Evolutionary conservation across 2,888 invertebrate species (phyloP), one percentile per base, ranked within the genome.

Genomic region (Cheilosia urbana): DNA sequence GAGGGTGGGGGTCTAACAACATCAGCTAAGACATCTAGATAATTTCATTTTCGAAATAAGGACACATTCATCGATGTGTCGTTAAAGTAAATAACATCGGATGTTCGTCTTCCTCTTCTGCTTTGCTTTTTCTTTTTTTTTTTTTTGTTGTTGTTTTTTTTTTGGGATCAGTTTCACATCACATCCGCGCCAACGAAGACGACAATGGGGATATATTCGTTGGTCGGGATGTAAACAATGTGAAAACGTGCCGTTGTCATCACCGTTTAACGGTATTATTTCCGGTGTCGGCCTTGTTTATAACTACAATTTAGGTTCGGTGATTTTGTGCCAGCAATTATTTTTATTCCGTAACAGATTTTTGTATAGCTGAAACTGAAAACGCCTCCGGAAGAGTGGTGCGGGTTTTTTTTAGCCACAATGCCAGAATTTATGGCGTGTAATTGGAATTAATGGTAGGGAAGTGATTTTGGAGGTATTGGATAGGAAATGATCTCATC

Each of bases 291-390:
- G 57, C 34, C 53, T 79, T 84, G 84, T 84, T 84, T 79, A 78
- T 79, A 79, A 69, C 63, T 69, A 60, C 51, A 79, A 84, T 79
- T 84, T 75, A 75, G 84, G 69, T 62, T 66, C 49, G 47, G 69
- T 71, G 75, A 75, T 84, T 78, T 37, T 75, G 79, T 65, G 84
- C 53, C 21, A 75, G 75, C 79, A 84, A 84, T 84, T 84, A 84
- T 79, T 84, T 84, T 65, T 69, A 71, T 75, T 71, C 37, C 58
- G 60, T 84, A 79, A 71, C 58, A 79, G 73, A 49, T 53, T 63
- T 60, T 15, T 60, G 24, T 62, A 68, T 68, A 68, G 30, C n/a
- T 40, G 6, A 7, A 40, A 17, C 7, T 13, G 42, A 30, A 1
- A n/a, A 45, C 17, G 45, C 2, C 17, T 4, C 2, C 30, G 13